Conservation (phyloP, 2,888 invertebrate species). For the Liopterus haemorrhoidalis region DNA sequence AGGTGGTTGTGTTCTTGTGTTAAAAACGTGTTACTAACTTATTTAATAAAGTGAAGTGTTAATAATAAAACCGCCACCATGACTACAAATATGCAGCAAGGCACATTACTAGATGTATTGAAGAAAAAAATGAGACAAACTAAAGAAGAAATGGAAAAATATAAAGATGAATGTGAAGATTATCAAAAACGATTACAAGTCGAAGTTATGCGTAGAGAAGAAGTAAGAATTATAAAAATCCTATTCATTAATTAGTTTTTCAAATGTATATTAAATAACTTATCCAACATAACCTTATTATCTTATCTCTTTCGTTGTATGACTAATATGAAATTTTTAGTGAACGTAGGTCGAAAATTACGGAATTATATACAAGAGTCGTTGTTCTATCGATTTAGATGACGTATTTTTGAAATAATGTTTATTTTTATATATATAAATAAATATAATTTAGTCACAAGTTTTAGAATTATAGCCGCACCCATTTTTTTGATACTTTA, state of each 20-base stretch:
- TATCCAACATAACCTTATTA: too few relatives aligned
- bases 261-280: too few relatives aligned
- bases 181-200: slow-evolving; percentile 90
- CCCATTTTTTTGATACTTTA: too few relatives aligned
- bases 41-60: slow-evolving; percentile 19
- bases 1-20: slow-evolving; percentile 10
- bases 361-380: too few relatives aligned
- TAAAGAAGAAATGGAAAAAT: slow-evolving; percentile 98
- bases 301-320: too few relatives aligned
- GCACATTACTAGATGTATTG: slow-evolving; percentile 90
- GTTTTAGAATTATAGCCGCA: too few relatives aligned
- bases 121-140: slow-evolving; percentile 99
- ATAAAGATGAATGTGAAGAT: slow-evolving; percentile 96
- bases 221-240: slow-evolving; percentile 67
- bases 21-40: slow-evolving; percentile 8
- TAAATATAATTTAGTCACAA: too few relatives aligned
- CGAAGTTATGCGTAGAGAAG: slow-evolving; percentile 94
- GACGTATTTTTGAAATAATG: too few relatives aligned
- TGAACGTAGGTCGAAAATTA: too few relatives aligned
- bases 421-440: too few relatives aligned
- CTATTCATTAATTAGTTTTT: background rate
- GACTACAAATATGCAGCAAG: slow-evolving; percentile 87
- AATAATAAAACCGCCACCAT: slow-evolving; percentile 53
- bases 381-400: too few relatives aligned
- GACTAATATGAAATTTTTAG: too few relatives aligned